Evolutionary conservation across 2,888 invertebrate species (phyloP).

Genomic region (Hypomecis atomaria): DNA sequence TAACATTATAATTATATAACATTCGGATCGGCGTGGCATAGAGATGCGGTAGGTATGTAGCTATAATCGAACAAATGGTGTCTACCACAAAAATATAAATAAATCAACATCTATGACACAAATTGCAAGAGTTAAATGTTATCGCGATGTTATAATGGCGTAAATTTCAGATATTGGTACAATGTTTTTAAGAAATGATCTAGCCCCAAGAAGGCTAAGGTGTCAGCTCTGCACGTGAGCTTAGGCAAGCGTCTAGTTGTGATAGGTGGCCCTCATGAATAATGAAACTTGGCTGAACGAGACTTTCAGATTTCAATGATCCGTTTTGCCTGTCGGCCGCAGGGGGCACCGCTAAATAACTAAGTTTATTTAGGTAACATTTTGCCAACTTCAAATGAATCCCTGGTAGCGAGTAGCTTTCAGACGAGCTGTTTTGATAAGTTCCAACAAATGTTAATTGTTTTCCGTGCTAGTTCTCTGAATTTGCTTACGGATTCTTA

Average conservation of each 20-base stretch:
- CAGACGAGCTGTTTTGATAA: slow-evolving; percentile 8
- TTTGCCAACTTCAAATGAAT: slow-evolving; percentile 6
- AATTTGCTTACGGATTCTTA: neutral
- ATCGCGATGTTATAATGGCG: too few relatives aligned
- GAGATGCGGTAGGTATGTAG: too few relatives aligned
- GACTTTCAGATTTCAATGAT: slow-evolving; percentile 7
- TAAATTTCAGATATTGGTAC: too few relatives aligned
- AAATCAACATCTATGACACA: too few relatives aligned
- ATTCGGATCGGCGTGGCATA: too few relatives aligned
- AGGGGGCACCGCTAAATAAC: slow-evolving; percentile 1
- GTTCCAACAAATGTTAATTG: slow-evolving; percentile 4
- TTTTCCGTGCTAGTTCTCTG: neutral
- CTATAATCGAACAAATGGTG: too few relatives aligned
- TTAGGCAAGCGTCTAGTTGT: slow-evolving; percentile 11
- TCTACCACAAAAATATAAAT: too few relatives aligned
- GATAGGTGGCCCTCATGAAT: slow-evolving; percentile 10
- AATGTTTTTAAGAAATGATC: too few relatives aligned
- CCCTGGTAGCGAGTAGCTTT: neutral
- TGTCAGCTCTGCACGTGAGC: too few relatives aligned
- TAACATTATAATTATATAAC: too few relatives aligned
- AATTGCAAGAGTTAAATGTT: too few relatives aligned
- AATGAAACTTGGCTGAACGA: slow-evolving; percentile 7
- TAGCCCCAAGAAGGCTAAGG: too few relatives aligned
- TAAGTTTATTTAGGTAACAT: slow-evolving; percentile 18
- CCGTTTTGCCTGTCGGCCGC: slow-evolving; percentile 1